These are phyloP conservation scores for Drosophila gaucha DNA, from an alignment of 2,888 invertebrate species.

Conservation along the genomic window DNA sequence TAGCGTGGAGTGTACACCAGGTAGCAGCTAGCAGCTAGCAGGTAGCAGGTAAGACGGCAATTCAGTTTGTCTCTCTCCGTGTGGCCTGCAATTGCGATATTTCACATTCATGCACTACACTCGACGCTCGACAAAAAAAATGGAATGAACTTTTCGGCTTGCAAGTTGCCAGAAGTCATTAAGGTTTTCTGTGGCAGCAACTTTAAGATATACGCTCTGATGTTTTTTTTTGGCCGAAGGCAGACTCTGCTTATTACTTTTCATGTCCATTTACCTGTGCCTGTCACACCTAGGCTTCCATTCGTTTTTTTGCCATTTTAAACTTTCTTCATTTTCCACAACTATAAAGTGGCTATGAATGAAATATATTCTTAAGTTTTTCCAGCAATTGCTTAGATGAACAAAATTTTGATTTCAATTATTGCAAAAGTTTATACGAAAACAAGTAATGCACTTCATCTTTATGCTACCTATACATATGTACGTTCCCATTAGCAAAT, in stretches of 20 bases:
- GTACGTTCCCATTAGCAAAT: too few species aligned
- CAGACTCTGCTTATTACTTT: constrained; percentile 46
- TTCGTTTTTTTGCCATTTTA: constrained; percentile 57
- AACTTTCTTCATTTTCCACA: constrained; percentile 66
- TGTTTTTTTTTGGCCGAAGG: constrained; percentile 7
- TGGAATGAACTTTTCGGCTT: constrained; percentile 48
- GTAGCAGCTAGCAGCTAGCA: too few species aligned
- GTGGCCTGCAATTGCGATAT: constrained; percentile 49
- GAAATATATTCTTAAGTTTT: constrained; percentile 62
- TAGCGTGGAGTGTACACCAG: constrained; percentile 48
- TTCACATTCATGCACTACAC: constrained; percentile 64
- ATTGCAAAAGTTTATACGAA: constrained; percentile 67
- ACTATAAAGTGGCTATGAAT: constrained; percentile 49
- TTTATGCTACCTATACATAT: too few species aligned
- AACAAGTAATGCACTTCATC: constrained; percentile 8
- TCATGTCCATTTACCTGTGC: constrained; percentile 21
- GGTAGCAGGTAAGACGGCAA: constrained; percentile 42
- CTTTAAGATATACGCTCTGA: constrained; percentile 29
- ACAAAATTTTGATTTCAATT: constrained; percentile 75
- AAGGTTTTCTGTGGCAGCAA: constrained; percentile 42
- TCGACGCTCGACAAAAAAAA: constrained; percentile 32
- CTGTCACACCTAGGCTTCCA: constrained; percentile 2
- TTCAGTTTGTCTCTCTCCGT: constrained; percentile 17
- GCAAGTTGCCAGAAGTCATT: constrained; percentile 67
- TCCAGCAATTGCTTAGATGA: constrained; percentile 59